Percentiles rank a stretch among this genome's conserved stretches.
Conservation (phyloP, 2,113 vertebrate genomes). For the Motacilla tschutschensis region DNA sequence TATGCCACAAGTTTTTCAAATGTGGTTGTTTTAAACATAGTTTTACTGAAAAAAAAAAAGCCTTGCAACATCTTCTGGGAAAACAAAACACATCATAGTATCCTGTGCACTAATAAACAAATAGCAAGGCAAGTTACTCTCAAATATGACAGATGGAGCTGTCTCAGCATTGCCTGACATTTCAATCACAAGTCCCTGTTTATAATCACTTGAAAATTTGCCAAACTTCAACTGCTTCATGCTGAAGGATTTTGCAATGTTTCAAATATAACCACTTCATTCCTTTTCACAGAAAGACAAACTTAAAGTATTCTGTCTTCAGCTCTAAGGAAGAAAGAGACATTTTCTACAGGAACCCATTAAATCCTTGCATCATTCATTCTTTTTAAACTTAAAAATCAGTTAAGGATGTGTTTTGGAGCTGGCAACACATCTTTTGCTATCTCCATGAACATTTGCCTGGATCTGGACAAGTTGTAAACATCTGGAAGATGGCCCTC, state of each 20-base stretch:
- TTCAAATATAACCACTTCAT: background rate
- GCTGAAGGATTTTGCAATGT: background rate
- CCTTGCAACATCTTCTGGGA: background rate
- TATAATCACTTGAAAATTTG: background rate
- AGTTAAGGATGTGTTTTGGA: background rate
- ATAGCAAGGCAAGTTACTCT: background rate
- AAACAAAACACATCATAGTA: background rate
- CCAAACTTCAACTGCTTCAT: background rate
- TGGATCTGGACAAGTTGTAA: background rate
- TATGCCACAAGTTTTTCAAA: background rate
- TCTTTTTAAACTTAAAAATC: background rate
- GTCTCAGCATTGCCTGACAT: background rate
- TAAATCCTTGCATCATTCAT: background rate
- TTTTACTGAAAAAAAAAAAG: conserved; percentile 4
- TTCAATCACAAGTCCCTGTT: conserved; percentile 1
- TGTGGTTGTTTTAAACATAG: background rate
- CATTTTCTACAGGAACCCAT: background rate
- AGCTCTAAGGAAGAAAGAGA: background rate
- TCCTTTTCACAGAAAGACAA: background rate
- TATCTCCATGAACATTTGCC: background rate
- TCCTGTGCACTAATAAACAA: background rate
- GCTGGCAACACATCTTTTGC: background rate
- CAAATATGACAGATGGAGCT: background rate
- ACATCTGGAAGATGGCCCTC: background rate
- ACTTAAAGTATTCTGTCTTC: background rate